phyloP scores from a whole-genome alignment of 2,797 vertebrate species.

The Trachurus trachurus region DNA sequence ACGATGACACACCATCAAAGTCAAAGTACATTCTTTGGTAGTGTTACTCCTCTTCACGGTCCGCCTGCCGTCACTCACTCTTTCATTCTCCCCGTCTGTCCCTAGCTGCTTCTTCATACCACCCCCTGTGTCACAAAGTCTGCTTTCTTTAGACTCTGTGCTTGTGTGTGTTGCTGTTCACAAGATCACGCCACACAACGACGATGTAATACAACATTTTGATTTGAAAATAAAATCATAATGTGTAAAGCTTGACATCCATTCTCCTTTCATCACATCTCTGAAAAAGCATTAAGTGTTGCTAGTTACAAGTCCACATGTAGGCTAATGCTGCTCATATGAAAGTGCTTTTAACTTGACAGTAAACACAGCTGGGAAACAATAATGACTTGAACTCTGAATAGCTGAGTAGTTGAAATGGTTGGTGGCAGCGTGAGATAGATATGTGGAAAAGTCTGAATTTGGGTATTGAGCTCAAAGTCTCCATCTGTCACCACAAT shows the following conservation, averaged over 20 bases:
- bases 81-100: constrained; percentile 29
- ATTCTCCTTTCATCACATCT: background rate
- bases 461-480: constrained; percentile 19
- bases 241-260: background rate
- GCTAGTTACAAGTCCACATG: background rate
- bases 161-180: constrained; percentile 20
- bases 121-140: constrained; percentile 22
- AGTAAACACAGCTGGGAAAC: constrained; percentile 22
- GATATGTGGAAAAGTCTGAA: constrained; percentile 23
- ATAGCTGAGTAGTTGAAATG: constrained; percentile 8
- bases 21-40: constrained; percentile 55
- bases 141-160: constrained; percentile 17
- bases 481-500: constrained; percentile 29
- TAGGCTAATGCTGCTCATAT: background rate
- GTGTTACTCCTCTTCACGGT: constrained; percentile 38
- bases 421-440: background rate
- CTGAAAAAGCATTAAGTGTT: background rate
- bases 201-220: background rate
- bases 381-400: constrained; percentile 15
- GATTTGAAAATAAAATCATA: background rate
- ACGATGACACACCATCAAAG: constrained; percentile 62
- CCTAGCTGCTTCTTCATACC: constrained; percentile 8
- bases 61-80: constrained; percentile 39
- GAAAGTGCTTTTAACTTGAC: constrained; percentile 5
- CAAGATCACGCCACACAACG: constrained; percentile 23